Evolutionary conservation across 1,140 invertebrate genomes (phyloP).

Genomic region (Heliothis virescens): DNA sequence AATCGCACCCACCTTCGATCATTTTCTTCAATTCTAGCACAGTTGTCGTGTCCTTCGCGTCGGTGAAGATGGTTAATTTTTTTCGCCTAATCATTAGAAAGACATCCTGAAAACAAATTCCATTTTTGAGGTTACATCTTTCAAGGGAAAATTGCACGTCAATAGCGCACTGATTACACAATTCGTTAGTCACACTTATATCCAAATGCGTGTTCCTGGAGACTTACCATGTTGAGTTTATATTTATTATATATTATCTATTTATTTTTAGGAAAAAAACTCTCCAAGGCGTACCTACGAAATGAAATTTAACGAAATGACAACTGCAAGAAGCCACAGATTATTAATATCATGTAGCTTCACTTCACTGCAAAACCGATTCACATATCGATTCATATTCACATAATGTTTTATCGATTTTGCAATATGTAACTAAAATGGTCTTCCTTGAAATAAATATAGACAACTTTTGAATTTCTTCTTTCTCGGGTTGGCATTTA

Average conservation of each 20-base stretch:
- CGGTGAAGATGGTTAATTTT: slow-evolving; percentile 99
- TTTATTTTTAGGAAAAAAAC: slow-evolving; percentile 77
- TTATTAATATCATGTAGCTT: slow-evolving; percentile 4
- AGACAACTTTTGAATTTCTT: too few species aligned
- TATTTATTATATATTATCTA: slow-evolving; percentile 78
- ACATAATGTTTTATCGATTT: too few species aligned
- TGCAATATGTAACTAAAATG: too few species aligned
- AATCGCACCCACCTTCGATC: slow-evolving; percentile 93
- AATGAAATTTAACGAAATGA: slow-evolving; percentile 80
- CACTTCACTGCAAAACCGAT: not conserved
- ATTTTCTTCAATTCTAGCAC: slow-evolving; percentile 98
- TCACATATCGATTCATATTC: not conserved
- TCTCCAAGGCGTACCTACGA: slow-evolving; percentile 76
- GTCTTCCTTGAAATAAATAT: too few species aligned
- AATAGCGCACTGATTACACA: slow-evolving; percentile 35
- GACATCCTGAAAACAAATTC: slow-evolving; percentile 93
- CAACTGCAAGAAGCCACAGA: slow-evolving; percentile 62
- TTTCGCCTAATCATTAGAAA: slow-evolving; percentile 99
- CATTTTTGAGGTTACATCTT: slow-evolving; percentile 81
- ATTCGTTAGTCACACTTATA: slow-evolving; percentile 13
- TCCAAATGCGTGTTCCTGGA: not conserved
- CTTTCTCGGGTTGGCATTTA: too few species aligned
- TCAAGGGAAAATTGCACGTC: slow-evolving; percentile 48
- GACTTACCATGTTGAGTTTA: slow-evolving; percentile 80
- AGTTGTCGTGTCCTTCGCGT: slow-evolving; percentile 98